These are phyloP conservation scores for Xiphias gladius DNA, from an alignment of 2,113 vertebrate genomes.

Conservation along the genomic window DNA sequence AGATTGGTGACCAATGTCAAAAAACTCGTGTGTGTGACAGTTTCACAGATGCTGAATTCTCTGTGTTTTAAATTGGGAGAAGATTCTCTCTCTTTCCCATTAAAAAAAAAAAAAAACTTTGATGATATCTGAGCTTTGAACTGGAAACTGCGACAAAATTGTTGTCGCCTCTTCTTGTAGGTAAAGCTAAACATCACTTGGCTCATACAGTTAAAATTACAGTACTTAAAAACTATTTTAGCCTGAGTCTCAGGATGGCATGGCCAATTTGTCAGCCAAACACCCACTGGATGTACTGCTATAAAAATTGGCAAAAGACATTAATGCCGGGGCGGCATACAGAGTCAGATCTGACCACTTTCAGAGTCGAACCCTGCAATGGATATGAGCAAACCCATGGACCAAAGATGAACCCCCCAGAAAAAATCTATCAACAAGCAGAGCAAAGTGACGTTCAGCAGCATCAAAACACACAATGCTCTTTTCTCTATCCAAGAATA, in stretches of 20 bases:
- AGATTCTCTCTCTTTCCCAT: not conserved
- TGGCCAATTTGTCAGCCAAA: not conserved
- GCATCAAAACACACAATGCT: not conserved
- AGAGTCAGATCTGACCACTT: not conserved
- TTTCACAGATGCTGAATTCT: slow-evolving; percentile 13
- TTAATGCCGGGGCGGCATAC: not conserved
- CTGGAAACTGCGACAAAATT: not conserved
- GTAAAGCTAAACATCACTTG: not conserved
- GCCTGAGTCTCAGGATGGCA: too few relatives aligned
- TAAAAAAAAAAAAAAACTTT: not conserved
- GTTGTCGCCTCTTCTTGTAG: not conserved
- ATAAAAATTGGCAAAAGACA: too few relatives aligned
- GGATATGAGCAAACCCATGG: not conserved
- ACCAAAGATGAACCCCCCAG: not conserved
- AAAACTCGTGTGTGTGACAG: slow-evolving; percentile 1
- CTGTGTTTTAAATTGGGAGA: too few relatives aligned
- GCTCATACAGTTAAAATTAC: too few relatives aligned
- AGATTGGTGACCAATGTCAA: slow-evolving; percentile 35
- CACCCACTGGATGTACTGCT: not conserved
- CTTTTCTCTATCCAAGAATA: too few relatives aligned
- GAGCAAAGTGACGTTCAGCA: not conserved
- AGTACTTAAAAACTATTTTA: too few relatives aligned
- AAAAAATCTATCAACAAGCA: not conserved
- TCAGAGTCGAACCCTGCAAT: not conserved
- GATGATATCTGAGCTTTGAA: not conserved